Base-by-base conservation (phyloP, 2,888 invertebrate species). In the Spodoptera exigua region DNA sequence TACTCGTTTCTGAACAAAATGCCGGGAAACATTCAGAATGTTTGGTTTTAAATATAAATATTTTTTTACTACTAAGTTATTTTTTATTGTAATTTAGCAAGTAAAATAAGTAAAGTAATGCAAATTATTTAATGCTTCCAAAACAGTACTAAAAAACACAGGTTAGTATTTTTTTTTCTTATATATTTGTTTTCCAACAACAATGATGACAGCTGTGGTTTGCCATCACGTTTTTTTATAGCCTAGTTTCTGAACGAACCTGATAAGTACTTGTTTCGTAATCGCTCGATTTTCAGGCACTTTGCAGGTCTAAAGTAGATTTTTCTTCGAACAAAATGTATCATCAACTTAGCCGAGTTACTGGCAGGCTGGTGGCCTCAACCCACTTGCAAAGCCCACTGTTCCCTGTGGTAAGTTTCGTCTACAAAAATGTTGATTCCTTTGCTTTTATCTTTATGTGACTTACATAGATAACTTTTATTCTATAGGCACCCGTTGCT, bases 191-290 rank as follows among this genome's bases (percentile, higher is more conserved):
- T 40, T 37, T 37, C 13, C 5, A 27, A n/a, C 5, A 34, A 41
- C 14, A 37, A 17, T 37, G 27, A 9, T 27, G 27, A 27, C 27
- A 27, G 27, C 9, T 7, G 7, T 27, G 7, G 1, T 0, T 0
- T 5, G 16, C 35, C 14, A 16, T 65, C 52, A 49, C 47, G n/a
- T 43, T 52, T 44, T 16, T n/a, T 11, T 2, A n/a, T 11, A 14
- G 16, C 12, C 5, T 5, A 4, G 64, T 83, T 86, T 85, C 75
- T 34, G 81, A 88, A 87, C 88, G 85, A 32, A 40, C 27, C 47
- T 49, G 77, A 78, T 77, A 81, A 81, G 81, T 87, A 88, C 87
- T 90, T 92, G 93, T 93, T 93, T 92, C 92, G 92, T 91, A 92
- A 92, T 85, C 89, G 82, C 78, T 88, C 79, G 77, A 80, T 80